Evolutionary conservation across 2,113 vertebrate genomes (phyloP), one percentile per base, ranked within the genome.

Genomic region (Nesoenas mayeri): DNA sequence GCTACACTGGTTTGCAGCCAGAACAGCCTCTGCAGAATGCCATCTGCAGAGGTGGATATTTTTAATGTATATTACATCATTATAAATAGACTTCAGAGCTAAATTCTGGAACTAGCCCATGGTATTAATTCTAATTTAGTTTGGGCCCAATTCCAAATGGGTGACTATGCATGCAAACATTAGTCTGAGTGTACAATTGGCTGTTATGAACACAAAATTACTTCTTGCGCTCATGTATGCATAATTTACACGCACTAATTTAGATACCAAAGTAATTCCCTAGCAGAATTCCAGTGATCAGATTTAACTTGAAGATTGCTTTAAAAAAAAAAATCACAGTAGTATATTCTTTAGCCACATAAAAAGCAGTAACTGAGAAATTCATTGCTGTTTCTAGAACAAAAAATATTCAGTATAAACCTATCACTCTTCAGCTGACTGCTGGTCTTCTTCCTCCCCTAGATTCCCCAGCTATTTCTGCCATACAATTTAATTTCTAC

Each of bases 101-200:
- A 81, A 91, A 78, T 81, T 70, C 83, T 93, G 80, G 57, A 95
- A 91, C 73, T 64, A 81, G 80, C 77, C 86, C 65, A n/a, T 32
- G 48, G 53, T 74, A 89, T 91, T 95, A 92, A 89, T 67, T 83
- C 73, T 92, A 51, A 93, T 96, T 78, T 87, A 74, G 69, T 48
- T 89, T 95, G 80, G 94, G 94, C 84, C 83, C 6, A 1, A 62
- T 79, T 96, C 95, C 96, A 96, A 93, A 91, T 25, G 91, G 91
- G 80, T 95, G 93, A 93, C 80, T 95, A 9, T 10, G 20, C 77
- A 71, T 47, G 86, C 94, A 96, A 97, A 95, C 94, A 95, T 64
- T 89, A 0, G 0, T 80, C 69, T 92, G 53, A 79, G 78, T 40
- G 44, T 93, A 96, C 96, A 95, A 96, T 50, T 53, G 94, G 61